Evolutionary conservation across 2,797 vertebrate species (phyloP), one percentile per base, ranked within the genome.

Genomic region (Ptychadena robeensis): DNA sequence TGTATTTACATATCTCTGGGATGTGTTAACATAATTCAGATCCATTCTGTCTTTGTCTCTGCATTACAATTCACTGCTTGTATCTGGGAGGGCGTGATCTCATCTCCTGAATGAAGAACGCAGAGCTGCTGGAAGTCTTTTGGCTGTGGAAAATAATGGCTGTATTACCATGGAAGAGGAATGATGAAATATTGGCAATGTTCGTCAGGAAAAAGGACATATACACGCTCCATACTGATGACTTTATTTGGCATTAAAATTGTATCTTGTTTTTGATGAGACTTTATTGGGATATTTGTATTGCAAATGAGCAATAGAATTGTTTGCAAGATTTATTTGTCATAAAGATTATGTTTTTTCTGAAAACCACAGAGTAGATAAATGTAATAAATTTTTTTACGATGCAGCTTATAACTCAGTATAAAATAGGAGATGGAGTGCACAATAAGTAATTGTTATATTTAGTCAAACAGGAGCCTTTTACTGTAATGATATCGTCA

Each of bases 1-100:
- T 85, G 79, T 90, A 90, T 87, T 86, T 90, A 89, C 87, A 86
- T 85, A 88, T 87, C 28, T 48, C 31, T 30, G 28, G 28, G 32
- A 77, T 48, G 40, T 22, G 80, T 88, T 89, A 86, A 88, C 85
- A 86, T 86, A 82, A 87, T 86, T 79, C 88, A 86, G 73, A 79
- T 84, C 73, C 38, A 71, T 86, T 84, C 86, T 59, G 72, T 71
- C 88, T 73, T 82, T 88, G 84, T 85, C 89, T 88, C 73, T 67
- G 67, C 53, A 63, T 71, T 80, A 30, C 68, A 30, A 63, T n/a
- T 40, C 38, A 40, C 74, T 85, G 85, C 85, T 74, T 70, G 78
- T 86, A 83, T 79, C 87, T 82, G 82, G 85, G 88, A 81, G 80
- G 72, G 83, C 82, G 72, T 85, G 88, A 87, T 63, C 80, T 0